A percentile compares a stretch with the other conserved stretches of the same genome.
phyloP scores from a whole-genome alignment of 2,113 vertebrate genomes.

The Paralichthys olivaceus region DNA sequence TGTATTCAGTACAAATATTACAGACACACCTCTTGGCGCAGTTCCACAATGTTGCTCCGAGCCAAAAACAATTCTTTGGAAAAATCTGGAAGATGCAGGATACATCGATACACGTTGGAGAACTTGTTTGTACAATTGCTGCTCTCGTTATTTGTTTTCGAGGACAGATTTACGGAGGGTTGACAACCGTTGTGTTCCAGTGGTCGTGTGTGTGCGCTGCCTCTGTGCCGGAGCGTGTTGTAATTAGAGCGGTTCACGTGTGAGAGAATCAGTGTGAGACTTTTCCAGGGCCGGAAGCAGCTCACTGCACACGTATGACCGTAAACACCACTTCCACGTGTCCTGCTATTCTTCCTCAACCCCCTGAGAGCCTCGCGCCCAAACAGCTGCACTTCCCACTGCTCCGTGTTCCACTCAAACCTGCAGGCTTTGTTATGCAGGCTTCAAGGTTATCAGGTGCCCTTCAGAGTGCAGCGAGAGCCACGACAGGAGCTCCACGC shows the following conservation, averaged over 20 bases:
- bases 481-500: slow-evolving; percentile 14
- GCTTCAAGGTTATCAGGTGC: slow-evolving; percentile 41
- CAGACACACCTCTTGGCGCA: not conserved
- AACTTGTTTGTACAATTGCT: not conserved
- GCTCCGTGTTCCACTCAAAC: slow-evolving; percentile 20
- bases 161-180: not conserved
- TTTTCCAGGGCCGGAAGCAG: slow-evolving; percentile 43
- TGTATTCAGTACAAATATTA: not conserved
- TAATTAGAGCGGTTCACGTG: not conserved
- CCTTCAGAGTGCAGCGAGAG: slow-evolving; percentile 27
- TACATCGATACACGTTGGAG: not conserved
- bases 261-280: slow-evolving; percentile 5
- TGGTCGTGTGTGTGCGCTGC: not conserved
- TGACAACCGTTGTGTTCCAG: not conserved
- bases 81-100: not conserved
- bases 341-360: slow-evolving; percentile 72
- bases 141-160: not conserved
- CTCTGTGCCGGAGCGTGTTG: not conserved
- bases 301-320: slow-evolving; percentile 29
- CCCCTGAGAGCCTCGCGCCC: slow-evolving; percentile 27
- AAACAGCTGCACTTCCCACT: slow-evolving; percentile 31
- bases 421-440: slow-evolving; percentile 40
- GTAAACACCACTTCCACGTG: slow-evolving; percentile 50
- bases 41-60: not conserved
- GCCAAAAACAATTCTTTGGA: not conserved